Evolutionary conservation across 2,113 vertebrate genomes (phyloP).

Genomic region (Elgaria multicarinata): DNA sequence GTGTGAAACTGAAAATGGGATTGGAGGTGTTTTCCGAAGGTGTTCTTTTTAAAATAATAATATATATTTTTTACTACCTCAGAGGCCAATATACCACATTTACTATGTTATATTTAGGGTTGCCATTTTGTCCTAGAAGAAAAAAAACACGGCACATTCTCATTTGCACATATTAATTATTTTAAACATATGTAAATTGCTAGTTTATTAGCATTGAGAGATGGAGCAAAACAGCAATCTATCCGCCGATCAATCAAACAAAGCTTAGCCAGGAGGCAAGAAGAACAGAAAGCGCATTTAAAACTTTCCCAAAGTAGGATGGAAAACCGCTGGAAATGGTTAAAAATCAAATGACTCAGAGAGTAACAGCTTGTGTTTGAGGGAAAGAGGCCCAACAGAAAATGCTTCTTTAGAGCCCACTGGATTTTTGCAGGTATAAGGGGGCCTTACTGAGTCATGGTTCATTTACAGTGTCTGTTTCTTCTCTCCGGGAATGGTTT

Average conservation of each 20-base stretch:
- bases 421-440: conserved; percentile 79
- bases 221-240: conserved; percentile 12
- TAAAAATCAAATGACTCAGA: conserved; percentile 81
- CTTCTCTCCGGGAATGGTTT: conserved; percentile 79
- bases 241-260: conserved; percentile 49
- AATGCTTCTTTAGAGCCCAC: conserved; percentile 75
- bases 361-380: conserved; percentile 76
- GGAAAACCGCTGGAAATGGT: conserved; percentile 78
- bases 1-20: not conserved
- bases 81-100: not conserved
- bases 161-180: conserved; percentile 18
- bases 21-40: not conserved
- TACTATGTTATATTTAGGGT: not conserved
- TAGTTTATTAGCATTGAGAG: not conserved
- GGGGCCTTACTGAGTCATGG: conserved; percentile 76
- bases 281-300: conserved; percentile 35
- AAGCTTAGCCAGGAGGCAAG: conserved; percentile 12
- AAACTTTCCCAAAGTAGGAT: conserved; percentile 67
- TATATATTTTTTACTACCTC: not conserved
- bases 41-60: no score
- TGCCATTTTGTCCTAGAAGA: not conserved
- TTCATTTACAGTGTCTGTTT: conserved; percentile 84
- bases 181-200: conserved; percentile 12
- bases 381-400: conserved; percentile 76
- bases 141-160: not conserved